phyloP scores from a whole-genome alignment of 2,888 invertebrate genomes.

The Papilio gigon region DNA sequence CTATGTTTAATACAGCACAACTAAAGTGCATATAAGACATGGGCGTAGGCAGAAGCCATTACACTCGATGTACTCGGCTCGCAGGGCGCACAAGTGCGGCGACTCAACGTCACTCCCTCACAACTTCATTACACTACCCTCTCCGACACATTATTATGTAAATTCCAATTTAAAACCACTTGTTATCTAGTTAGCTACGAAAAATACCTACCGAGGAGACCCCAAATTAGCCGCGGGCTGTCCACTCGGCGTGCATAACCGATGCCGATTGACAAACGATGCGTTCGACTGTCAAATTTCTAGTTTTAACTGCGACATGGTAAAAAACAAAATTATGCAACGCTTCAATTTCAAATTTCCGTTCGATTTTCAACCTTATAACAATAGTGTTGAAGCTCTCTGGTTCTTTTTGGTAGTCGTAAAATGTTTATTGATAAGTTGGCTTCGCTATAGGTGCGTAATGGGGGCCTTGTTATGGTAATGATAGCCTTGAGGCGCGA shows the following conservation, averaged over 20 bases:
- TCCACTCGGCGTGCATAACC: slow-evolving; percentile 75
- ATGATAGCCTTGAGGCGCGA: slow-evolving; percentile 70
- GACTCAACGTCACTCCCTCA: slow-evolving; percentile 49
- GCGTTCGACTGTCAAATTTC: slow-evolving; percentile 80
- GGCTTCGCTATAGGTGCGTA: slow-evolving; percentile 68
- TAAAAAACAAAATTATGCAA: slow-evolving; percentile 51
- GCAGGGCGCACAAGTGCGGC: slow-evolving; percentile 4
- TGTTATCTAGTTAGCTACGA: slow-evolving; percentile 81
- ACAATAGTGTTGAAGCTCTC: neutral
- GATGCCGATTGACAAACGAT: slow-evolving; percentile 82
- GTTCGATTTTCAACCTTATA: slow-evolving; percentile 45
- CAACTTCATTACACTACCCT: slow-evolving; percentile 60
- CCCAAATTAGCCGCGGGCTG: slow-evolving; percentile 77
- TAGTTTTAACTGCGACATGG: slow-evolving; percentile 74
- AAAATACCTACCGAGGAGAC: slow-evolving; percentile 75
- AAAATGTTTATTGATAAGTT: slow-evolving; percentile 46
- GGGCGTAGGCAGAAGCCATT: neutral
- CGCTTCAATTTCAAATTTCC: slow-evolving; percentile 18
- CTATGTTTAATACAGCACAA: neutral
- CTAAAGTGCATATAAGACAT: neutral
- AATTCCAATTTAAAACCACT: slow-evolving; percentile 82
- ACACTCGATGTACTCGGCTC: slow-evolving; percentile 6
- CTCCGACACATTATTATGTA: slow-evolving; percentile 76
- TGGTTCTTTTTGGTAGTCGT: slow-evolving; percentile 34
- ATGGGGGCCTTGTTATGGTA: slow-evolving; percentile 81